These are phyloP conservation scores for Carposina sasakii DNA, from an alignment of 1,140 invertebrate genomes.

Conservation along the genomic window DNA sequence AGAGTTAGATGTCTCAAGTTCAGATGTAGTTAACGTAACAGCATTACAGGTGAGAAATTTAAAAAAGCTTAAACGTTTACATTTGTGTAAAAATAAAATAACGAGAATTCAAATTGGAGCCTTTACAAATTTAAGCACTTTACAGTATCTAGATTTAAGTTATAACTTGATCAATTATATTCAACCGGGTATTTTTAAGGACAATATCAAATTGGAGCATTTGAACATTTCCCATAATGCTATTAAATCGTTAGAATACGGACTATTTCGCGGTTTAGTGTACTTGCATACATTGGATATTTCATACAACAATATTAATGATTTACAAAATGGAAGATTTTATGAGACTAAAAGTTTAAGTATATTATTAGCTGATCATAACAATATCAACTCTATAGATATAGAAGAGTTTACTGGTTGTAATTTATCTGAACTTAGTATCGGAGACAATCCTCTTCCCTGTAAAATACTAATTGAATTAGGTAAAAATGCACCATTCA, in stretches of 20 bases:
- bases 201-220: conserved; percentile 19
- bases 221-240: conserved; percentile 35
- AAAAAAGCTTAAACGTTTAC: conserved; percentile 20
- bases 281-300: conserved; percentile 27
- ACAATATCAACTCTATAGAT: conserved; percentile 21
- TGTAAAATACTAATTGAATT: conserved; percentile 24
- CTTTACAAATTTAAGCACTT: conserved; percentile 20
- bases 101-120: conserved; percentile 20
- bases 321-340: conserved; percentile 22
- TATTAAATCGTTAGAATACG: conserved; percentile 21
- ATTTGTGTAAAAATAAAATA: conserved; percentile 30
- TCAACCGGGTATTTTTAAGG: conserved; percentile 28
- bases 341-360: conserved; percentile 20
- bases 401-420: conserved; percentile 15
- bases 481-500: conserved; percentile 12
- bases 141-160: conserved; percentile 36
- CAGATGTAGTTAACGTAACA: conserved; percentile 24
- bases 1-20: conserved; percentile 29
- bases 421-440: conserved; percentile 23
- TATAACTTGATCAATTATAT: conserved; percentile 27
- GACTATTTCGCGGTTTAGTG: conserved; percentile 20
- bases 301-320: conserved; percentile 25
- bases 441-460: conserved; percentile 30
- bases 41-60: conserved; percentile 22
- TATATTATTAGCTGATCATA: conserved; percentile 25